Evolutionary conservation across 2,797 vertebrate genomes (phyloP).

Genomic region (Enteromius thamalakanensis): DNA sequence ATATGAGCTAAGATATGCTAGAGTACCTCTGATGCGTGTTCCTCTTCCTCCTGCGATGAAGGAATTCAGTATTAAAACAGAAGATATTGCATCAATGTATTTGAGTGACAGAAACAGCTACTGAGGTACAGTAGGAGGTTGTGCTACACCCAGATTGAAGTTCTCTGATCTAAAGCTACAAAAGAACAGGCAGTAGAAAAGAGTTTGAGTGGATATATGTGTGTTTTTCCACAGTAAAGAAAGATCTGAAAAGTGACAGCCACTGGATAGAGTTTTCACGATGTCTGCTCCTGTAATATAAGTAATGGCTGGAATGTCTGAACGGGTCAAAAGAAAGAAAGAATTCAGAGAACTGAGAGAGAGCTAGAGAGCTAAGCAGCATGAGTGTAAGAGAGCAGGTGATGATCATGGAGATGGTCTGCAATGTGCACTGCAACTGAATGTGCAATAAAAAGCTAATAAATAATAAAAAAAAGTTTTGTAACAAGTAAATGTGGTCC

Average conservation of each 20-base stretch:
- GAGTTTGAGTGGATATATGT: slow-evolving; percentile 1
- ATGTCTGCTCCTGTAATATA: slow-evolving; percentile 71
- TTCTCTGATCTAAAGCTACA: neutral
- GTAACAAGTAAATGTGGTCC: neutral
- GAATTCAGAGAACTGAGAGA: slow-evolving; percentile 22
- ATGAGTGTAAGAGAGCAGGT: slow-evolving; percentile 2
- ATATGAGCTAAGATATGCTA: slow-evolving; percentile 34
- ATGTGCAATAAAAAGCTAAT: neutral
- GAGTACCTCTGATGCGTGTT: slow-evolving; percentile 76
- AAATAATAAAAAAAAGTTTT: no score
- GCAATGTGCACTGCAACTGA: slow-evolving; percentile 6
- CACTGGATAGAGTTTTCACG: slow-evolving; percentile 60
- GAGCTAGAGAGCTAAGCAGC: slow-evolving; percentile 6
- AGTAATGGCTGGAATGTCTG: slow-evolving; percentile 26
- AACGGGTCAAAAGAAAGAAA: neutral
- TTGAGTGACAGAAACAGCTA: slow-evolving; percentile 1
- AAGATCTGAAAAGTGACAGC: slow-evolving; percentile 32
- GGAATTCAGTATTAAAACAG: slow-evolving; percentile 31
- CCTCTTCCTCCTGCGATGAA: slow-evolving; percentile 73
- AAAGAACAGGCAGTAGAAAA: neutral
- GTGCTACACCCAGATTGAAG: neutral
- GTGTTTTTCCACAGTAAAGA: slow-evolving; percentile 27
- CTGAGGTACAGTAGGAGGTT: neutral
- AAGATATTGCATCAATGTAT: slow-evolving; percentile 14
- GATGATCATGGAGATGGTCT: slow-evolving; percentile 47